Base-by-base conservation (phyloP, 2,888 invertebrate genomes). In the Oscheius sp. region DNA sequence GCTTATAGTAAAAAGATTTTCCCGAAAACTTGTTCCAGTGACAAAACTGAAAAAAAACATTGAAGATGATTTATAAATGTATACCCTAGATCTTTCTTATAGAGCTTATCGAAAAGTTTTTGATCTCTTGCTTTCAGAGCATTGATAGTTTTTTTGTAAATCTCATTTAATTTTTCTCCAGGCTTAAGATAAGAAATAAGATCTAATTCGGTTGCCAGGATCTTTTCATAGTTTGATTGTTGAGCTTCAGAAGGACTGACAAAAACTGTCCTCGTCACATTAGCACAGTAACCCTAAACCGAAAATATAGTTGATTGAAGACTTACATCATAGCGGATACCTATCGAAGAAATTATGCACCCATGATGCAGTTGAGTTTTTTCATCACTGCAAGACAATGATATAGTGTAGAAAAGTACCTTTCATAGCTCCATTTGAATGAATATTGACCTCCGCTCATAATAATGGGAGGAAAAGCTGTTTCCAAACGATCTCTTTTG, bases 391-490 rank as follows among this genome's bases (percentile, higher is more conserved):
- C 59, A 72, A 73, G 22, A 14, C 17, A 17, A 4, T 17, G 4
- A 28, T 28, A 33, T 32, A 51, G 20, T 14, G n/a, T n/a, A 8
- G 2, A 12, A 62, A 14, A 26, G 66, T 77, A 90, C 89, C 90
- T 90, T 61, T 88, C 91, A 2, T 93, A 94, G 86, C 95, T 96
- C 88, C 97, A 98, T 88, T 98, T 99, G 50, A 99, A 90, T 85
- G 92, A 93, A 88, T 97, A 98, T 86, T 92, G 91, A n/a, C 96
- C 97, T 8, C 98, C 98, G 36, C 96, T 97, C 87, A 98, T 98
- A 83, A 99, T 94, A 68, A 99, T 99, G 0, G 98, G 94, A 0
- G 96, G 95, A 87, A 97, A 99, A 86, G 97, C 98, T 91, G 95
- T 93, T 85, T 98, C 97, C 2, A 54, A 36, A n/a, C 32, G 54